Percentiles rank a stretch among this genome's conserved stretches.
phyloP scores from a whole-genome alignment of 2,888 invertebrate species.

The Drosophila neutralis region DNA sequence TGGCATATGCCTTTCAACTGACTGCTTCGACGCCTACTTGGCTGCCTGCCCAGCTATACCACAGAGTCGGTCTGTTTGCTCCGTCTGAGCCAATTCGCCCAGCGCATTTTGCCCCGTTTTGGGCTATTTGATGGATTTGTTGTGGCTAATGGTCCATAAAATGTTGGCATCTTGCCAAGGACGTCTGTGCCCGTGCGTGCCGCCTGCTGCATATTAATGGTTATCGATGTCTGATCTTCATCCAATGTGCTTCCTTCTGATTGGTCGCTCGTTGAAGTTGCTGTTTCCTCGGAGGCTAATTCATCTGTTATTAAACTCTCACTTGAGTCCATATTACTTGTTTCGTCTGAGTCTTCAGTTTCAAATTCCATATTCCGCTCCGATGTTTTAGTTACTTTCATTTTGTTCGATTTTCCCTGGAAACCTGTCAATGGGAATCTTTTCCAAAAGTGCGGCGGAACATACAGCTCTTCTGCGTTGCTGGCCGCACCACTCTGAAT shows the following conservation, averaged over 20 bases:
- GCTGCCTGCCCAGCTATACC: conserved; percentile 9
- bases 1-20: neutral
- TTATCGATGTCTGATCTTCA: conserved; percentile 4
- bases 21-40: conserved; percentile 31
- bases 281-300: neutral
- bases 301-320: neutral
- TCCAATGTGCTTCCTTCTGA: neutral
- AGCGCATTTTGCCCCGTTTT: conserved; percentile 36
- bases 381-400: no score
- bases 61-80: conserved; percentile 22
- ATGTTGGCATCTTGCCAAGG: conserved; percentile 32
- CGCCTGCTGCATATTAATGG: neutral
- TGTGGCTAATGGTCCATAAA: conserved; percentile 7
- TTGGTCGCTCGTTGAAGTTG: neutral
- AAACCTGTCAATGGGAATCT: conserved; percentile 21
- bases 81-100: conserved; percentile 52
- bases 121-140: neutral
- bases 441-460: conserved; percentile 39
- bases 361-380: neutral
- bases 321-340: conserved; percentile 9
- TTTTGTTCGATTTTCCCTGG: neutral
- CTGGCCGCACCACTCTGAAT: neutral
- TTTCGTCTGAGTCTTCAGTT: neutral
- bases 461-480: conserved; percentile 18
- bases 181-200: conserved; percentile 2